Evolutionary conservation across 53 echinoderm and acorn worm species (phyloP), one percentile per base, ranked within the genome.

Genomic region (Stichopus horrens): DNA sequence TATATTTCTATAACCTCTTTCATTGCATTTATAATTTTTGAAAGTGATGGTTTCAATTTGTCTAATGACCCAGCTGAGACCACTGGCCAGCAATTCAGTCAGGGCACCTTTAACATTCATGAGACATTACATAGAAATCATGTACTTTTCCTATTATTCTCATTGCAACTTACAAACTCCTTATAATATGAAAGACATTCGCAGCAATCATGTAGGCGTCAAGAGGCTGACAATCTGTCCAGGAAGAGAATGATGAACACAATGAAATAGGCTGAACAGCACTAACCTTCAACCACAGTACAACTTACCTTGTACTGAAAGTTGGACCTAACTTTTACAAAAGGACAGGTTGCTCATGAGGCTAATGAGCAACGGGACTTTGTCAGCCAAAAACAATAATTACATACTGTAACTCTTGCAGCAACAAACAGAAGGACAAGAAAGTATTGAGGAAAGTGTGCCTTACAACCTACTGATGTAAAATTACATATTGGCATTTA

Each of bases 101-200:
- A 54, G 57, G 81, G 81, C 56, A 56, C 57, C 18, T 56, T 56
- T 81, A 71, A 71, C 21, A 71, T 58, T 10, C 56, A 80, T n/a
- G 58, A 81, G 58, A 57, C 55, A 81, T 81, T 57, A 55, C 22
- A 10, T 58, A 86, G 60, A 18, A n/a, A 59, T 86, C 68, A 67
- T 82, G 53, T 55, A 60, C 60, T 92, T 67, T 86, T 83, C 80
- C 88, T 91, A 88, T 77, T 73, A 60, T 88, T 76, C 73, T 89
- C 86, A 86, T 66, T 86, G 86, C 92, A 92, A 94, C 94, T 94
- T 94, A 94, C 94, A 94, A 94, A 94, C 94, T 94, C 94, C 94
- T 94, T 91, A 81, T 91, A 23, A 91, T 88, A 91, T 91, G 88
- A 66, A 68, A 86, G 86, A 86, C 86, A 86, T 86, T 86, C 86